Conservation (phyloP, 2,888 invertebrate genomes). For the Cataglyphis cursor region DNA sequence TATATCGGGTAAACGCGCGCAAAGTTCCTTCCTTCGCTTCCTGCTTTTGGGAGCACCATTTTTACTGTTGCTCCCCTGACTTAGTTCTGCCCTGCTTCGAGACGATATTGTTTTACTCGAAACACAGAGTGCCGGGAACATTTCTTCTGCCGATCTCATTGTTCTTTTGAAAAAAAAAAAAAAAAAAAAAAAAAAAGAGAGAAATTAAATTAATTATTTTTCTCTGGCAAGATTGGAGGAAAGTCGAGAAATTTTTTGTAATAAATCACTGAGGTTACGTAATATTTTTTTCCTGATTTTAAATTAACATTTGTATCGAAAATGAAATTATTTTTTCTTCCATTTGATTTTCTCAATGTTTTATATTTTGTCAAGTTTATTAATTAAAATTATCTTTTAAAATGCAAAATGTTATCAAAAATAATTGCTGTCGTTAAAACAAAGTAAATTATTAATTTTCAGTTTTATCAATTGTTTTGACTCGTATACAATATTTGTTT, state of each 20-base stretch:
- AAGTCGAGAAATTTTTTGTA: background rate
- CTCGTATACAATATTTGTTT: background rate
- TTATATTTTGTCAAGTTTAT: background rate
- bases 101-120: slow-evolving; percentile 31
- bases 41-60: slow-evolving; percentile 48
- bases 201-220: background rate
- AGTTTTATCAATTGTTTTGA: background rate
- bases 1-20: slow-evolving; percentile 37
- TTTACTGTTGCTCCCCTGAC: slow-evolving; percentile 39
- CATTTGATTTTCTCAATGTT: background rate
- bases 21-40: slow-evolving; percentile 26
- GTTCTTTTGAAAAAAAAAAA: background rate
- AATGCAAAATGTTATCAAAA: background rate
- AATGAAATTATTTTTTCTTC: background rate
- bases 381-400: slow-evolving; percentile 6
- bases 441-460: background rate
- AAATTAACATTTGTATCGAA: slow-evolving; percentile 9
- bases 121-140: slow-evolving; percentile 2
- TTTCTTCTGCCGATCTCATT: background rate
- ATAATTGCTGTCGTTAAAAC: background rate
- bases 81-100: slow-evolving; percentile 25
- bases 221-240: background rate
- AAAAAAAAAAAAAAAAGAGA: background rate
- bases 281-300: background rate
- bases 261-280: background rate